Percentiles rank a stretch among this genome's conserved stretches.
These are phyloP conservation scores for Maniola jurtina DNA, from an alignment of 1,140 invertebrate genomes.

Conservation along the genomic window DNA sequence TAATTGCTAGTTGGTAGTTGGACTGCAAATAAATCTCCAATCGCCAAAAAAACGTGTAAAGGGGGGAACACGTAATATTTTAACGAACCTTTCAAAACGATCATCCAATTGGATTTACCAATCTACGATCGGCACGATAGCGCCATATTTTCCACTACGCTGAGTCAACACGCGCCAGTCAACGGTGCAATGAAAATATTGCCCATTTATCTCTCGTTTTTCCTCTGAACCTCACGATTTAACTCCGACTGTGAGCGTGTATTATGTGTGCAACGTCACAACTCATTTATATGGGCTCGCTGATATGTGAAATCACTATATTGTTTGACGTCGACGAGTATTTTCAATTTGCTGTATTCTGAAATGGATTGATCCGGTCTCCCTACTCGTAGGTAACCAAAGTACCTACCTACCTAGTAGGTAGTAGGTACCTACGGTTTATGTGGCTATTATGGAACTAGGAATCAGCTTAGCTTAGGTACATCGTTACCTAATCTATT, in stretches of 20 bases:
- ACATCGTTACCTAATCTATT: no score
- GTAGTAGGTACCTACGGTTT: no score
- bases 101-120: slow-evolving; percentile 34
- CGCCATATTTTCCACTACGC: slow-evolving; percentile 60
- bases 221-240: slow-evolving; percentile 49
- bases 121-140: slow-evolving; percentile 25
- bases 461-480: no score
- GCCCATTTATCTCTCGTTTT: slow-evolving; percentile 71
- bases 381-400: no score
- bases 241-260: slow-evolving; percentile 49
- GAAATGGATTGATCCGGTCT: neutral
- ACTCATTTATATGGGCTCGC: slow-evolving; percentile 59
- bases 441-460: no score
- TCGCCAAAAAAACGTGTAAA: neutral
- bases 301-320: slow-evolving; percentile 70
- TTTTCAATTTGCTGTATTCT: slow-evolving; percentile 42
- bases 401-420: no score
- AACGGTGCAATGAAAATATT: slow-evolving; percentile 72
- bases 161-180: slow-evolving; percentile 64
- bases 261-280: slow-evolving; percentile 52
- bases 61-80: slow-evolving; percentile 17
- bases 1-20: no score
- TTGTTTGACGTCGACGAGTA: slow-evolving; percentile 45
- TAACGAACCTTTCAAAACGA: slow-evolving; percentile 29
- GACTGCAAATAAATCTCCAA: neutral